Evolutionary conservation across 2,888 invertebrate species (phyloP), one percentile per base, ranked within the genome.

Genomic region (Cerceris rybyensis): DNA sequence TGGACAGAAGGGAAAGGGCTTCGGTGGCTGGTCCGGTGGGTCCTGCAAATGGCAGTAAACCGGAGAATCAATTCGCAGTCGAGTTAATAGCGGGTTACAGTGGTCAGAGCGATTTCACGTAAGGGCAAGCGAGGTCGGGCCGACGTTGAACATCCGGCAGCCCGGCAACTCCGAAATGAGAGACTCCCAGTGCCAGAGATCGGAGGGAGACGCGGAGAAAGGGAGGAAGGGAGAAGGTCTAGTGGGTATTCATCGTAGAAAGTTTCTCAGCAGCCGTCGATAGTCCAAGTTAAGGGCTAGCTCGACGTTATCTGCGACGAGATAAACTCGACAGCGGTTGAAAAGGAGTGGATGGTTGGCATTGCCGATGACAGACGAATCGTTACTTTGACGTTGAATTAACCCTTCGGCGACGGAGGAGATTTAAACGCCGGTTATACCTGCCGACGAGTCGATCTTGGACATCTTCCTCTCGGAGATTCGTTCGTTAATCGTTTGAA

Each of bases 61-160:
- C 82, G 80, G 81, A 80, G 86, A 86, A 88, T 88, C 88, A 84
- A 83, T 88, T 88, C 85, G 81, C 78, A 87, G 85, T 76, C 64
- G 87, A 83, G 84, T 82, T 87, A 88, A 88, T 88, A 84, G 85
- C 82, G 79, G 85, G 86, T 81, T 82, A 84, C 85, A 72, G 80
- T 82, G 85, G 88, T 84, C 83, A 75, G 85, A 85, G 75, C 83
- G 70, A 78, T 85, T 81, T 75, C 50, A 73, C 70, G 81, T 78
- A 80, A 79, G 78, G 71, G 83, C 78, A 75, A 85, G 76, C 78
- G 76, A 64, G 74, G 79, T 70, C 65, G 70, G 63, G 64, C 73
- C 59, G 59, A 61, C 71, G 69, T 60, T 57, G 72, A 80, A 82
- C 80, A 80, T 76, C 73, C 70, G 63, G 64, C 74, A 71, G 67